phyloP scores from a whole-genome alignment of 2,113 vertebrate species.

The Trochalopteron elliotii region DNA sequence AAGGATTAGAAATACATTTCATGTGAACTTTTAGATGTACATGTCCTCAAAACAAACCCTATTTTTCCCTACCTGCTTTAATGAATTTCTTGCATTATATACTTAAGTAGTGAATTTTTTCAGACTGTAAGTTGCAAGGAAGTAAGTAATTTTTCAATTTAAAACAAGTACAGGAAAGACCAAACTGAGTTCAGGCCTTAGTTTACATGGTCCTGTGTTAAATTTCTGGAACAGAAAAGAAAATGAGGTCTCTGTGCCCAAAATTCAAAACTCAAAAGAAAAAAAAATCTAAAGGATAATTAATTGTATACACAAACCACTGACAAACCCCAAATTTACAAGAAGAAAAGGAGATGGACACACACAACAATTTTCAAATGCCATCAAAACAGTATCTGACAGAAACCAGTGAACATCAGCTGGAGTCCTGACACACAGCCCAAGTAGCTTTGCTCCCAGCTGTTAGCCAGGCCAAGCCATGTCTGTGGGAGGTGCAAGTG shows the following conservation, averaged over 20 bases:
- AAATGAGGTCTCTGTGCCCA: not conserved
- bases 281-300: not conserved
- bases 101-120: not conserved
- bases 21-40: not conserved
- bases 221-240: not conserved
- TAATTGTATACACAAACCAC: not conserved
- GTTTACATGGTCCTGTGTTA: not conserved
- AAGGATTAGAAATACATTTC: not conserved
- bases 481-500: not conserved
- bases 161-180: not conserved
- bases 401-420: not conserved
- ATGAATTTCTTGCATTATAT: not conserved
- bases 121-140: not conserved
- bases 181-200: not conserved
- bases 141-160: not conserved
- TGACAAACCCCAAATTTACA: not conserved
- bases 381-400: not conserved
- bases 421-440: not conserved
- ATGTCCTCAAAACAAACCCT: not conserved
- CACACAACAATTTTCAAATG: not conserved
- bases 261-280: not conserved
- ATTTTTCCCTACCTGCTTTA: not conserved
- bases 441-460: not conserved
- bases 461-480: fast-evolving
- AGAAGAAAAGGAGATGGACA: not conserved